Percentiles rank a stretch among this genome's conserved stretches.
Evolutionary conservation across 2,113 vertebrate species (phyloP).

Genomic region (Ctenodactylus gundi): DNA sequence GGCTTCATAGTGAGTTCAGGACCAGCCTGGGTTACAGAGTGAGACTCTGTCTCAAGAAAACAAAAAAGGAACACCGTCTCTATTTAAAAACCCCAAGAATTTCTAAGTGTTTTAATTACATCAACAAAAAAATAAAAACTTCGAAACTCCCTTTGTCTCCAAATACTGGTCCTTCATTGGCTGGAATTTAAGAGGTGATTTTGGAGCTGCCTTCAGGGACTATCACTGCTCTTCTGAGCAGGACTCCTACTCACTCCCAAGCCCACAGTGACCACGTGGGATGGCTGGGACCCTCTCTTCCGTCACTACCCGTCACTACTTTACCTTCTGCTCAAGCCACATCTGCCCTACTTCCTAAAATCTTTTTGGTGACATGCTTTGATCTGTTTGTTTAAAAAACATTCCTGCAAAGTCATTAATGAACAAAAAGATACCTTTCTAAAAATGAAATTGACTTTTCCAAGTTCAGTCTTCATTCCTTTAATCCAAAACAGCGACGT

Average conservation of each 20-base stretch:
- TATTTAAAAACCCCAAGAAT: no score
- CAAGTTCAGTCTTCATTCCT: not conserved
- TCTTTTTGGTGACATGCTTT: not conserved
- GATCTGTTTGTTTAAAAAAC: not conserved
- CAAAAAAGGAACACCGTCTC: no score
- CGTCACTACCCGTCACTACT: no score
- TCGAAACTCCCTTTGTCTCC: not conserved
- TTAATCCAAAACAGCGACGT: conserved; percentile 4
- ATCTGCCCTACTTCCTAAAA: not conserved
- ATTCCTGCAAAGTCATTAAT: not conserved
- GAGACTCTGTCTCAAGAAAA: no score
- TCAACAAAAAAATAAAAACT: not conserved
- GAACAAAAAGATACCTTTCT: not conserved
- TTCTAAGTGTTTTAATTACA: no score
- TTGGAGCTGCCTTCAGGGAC: not conserved
- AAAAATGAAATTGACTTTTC: conserved; percentile 31
- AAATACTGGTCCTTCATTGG: not conserved
- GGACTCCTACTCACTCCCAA: not conserved
- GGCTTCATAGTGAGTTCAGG: no score
- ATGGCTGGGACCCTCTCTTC: not conserved
- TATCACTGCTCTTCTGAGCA: not conserved
- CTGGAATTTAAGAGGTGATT: not conserved
- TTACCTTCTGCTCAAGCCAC: not conserved
- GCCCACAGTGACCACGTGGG: no score
- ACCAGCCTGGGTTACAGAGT: no score